Evolutionary conservation across 2,888 invertebrate species (phyloP).

Genomic region (Ornithoptera priamus): DNA sequence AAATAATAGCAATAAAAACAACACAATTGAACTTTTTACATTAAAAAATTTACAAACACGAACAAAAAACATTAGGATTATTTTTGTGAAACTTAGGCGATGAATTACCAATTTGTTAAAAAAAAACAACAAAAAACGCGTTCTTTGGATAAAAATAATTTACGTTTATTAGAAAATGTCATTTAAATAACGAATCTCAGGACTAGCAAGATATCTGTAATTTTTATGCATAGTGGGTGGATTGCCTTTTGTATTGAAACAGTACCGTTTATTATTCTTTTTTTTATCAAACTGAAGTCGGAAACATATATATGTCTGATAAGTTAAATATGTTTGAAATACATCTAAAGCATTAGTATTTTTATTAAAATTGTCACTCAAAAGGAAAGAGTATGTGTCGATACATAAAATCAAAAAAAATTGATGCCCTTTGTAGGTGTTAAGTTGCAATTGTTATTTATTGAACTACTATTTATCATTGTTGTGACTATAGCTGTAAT

Average conservation of each 20-base stretch:
- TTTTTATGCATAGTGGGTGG: not conserved
- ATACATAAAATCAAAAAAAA: too few species aligned
- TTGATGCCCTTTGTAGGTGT: too few species aligned
- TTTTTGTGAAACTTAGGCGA: slow-evolving; percentile 4
- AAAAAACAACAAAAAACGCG: not conserved
- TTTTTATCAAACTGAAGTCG: not conserved
- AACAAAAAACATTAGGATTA: slow-evolving; percentile 4
- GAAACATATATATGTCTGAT: not conserved
- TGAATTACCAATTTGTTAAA: slow-evolving; percentile 22
- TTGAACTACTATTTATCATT: not conserved
- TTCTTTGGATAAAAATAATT: not conserved
- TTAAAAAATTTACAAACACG: slow-evolving; percentile 10
- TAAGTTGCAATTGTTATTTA: not conserved
- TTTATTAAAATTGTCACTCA: not conserved
- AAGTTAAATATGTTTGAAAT: not conserved
- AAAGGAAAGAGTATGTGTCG: too few species aligned
- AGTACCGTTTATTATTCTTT: not conserved
- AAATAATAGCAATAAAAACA: slow-evolving; percentile 29
- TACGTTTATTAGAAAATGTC: not conserved
- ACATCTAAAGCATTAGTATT: not conserved
- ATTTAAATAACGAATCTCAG: not conserved
- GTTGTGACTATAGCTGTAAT: slow-evolving; percentile 3
- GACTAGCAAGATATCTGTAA: not conserved
- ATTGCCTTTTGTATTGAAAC: not conserved
- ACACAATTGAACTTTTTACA: slow-evolving; percentile 30